Percentiles rank a stretch among this genome's conserved stretches.
Evolutionary conservation across 2,888 invertebrate genomes (phyloP).

Genomic region (Neoascia interrupta): DNA sequence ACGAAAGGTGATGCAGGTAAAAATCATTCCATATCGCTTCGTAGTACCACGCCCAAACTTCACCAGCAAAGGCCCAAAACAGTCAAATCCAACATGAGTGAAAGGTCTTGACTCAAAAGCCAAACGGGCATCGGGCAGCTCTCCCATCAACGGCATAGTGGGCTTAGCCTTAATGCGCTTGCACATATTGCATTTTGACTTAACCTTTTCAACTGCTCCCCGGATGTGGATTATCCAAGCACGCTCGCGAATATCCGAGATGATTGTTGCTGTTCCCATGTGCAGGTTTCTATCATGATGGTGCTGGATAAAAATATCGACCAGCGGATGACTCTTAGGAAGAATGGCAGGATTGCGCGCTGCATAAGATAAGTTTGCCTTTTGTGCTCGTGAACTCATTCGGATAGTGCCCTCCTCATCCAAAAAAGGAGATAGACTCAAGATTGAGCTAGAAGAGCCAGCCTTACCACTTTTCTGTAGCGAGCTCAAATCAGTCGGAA

Average conservation of each 20-base stretch:
- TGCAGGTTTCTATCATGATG: background rate
- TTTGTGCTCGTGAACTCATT: background rate
- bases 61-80: no score
- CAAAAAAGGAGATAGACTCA: conserved; percentile 6
- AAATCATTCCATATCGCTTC: no score
- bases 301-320: background rate
- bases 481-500: background rate
- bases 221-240: conserved; percentile 3
- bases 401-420: conserved; percentile 1
- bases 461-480: background rate
- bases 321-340: background rate
- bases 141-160: no score
- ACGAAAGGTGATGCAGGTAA: no score
- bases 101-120: no score
- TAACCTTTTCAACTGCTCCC: background rate
- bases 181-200: conserved; percentile 1
- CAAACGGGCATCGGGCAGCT: no score
- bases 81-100: no score
- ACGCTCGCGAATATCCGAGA: background rate
- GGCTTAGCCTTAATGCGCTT: no score
- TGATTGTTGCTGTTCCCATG: background rate
- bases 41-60: no score
- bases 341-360: conserved; percentile 1
- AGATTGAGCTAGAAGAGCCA: background rate
- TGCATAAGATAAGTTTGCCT: background rate